These are phyloP conservation scores for Pharmacophagus antenor DNA, from an alignment of 2,888 invertebrate genomes.

Conservation along the genomic window DNA sequence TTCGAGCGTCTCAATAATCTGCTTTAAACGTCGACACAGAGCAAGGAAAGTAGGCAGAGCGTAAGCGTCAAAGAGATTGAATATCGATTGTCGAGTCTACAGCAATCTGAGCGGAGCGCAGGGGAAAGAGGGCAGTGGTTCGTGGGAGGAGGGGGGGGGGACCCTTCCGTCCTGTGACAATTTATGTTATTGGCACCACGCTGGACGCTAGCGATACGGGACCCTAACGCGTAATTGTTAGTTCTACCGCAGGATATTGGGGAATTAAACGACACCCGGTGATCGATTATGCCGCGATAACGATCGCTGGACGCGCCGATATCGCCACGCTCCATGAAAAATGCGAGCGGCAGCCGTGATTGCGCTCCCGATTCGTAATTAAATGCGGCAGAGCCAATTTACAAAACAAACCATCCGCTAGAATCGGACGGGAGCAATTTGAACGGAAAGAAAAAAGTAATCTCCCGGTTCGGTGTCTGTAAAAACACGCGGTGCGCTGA, in stretches of 20 bases:
- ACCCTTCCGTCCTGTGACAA: constrained; percentile 73
- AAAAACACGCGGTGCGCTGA: constrained; percentile 50
- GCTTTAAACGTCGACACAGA: constrained; percentile 71
- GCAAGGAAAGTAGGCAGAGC: constrained; percentile 71
- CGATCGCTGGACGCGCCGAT: constrained; percentile 55
- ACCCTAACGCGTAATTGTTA: constrained; percentile 78
- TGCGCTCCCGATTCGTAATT: constrained; percentile 39
- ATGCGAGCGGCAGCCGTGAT: constrained; percentile 44
- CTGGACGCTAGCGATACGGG: constrained; percentile 68
- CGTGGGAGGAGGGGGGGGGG: constrained; percentile 38
- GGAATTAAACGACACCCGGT: constrained; percentile 72
- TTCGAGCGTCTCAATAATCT: constrained; percentile 53
- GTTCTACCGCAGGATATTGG: constrained; percentile 77
- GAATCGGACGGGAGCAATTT: constrained; percentile 50
- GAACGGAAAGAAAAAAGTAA: constrained; percentile 44
- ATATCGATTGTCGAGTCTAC: constrained; percentile 78
- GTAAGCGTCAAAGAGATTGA: constrained; percentile 78
- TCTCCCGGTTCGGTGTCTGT: constrained; percentile 44
- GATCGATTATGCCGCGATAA: constrained; percentile 76
- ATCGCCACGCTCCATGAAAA: constrained; percentile 59
- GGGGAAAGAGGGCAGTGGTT: constrained; percentile 37
- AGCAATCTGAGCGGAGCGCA: constrained; percentile 57
- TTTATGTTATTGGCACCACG: constrained; percentile 76
- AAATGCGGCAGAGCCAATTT: constrained; percentile 44
- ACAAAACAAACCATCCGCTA: constrained; percentile 50